phyloP scores from a whole-genome alignment of 2,797 vertebrate species.

The Oryzias sinensis region DNA sequence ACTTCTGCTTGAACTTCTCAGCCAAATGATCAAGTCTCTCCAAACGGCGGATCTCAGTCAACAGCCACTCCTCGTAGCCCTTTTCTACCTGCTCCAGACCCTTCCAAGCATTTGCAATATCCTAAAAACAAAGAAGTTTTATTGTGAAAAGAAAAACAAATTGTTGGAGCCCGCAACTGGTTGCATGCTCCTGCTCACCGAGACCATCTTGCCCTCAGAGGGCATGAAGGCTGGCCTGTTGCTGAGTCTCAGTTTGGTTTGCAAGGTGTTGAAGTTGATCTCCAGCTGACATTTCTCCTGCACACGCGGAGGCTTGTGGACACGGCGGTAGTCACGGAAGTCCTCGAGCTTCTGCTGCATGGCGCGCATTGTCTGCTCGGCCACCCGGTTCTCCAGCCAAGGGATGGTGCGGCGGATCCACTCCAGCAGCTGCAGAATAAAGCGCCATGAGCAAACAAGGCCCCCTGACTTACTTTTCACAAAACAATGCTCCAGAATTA shows the following conservation, averaged over 20 bases:
- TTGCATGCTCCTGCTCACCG: constrained; percentile 70
- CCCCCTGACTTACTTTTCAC: too few relatives aligned
- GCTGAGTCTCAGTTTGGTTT: constrained; percentile 94
- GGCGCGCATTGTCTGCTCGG: constrained; percentile 85
- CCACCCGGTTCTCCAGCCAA: constrained; percentile 88
- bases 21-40: constrained; percentile 90
- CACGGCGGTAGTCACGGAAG: constrained; percentile 88
- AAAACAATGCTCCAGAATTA: too few relatives aligned
- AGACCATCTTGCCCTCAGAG: constrained; percentile 92
- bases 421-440: constrained; percentile 80
- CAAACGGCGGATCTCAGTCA: constrained; percentile 88
- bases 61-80: constrained; percentile 91
- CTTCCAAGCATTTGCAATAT: constrained; percentile 90
- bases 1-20: constrained; percentile 93
- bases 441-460: neutral
- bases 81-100: constrained; percentile 89
- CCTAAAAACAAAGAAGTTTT: constrained; percentile 62
- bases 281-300: constrained; percentile 98
- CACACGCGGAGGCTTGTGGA: constrained; percentile 89
- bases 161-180: neutral
- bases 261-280: constrained; percentile 98
- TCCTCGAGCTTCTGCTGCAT: constrained; percentile 94
- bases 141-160: neutral
- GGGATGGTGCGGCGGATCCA: constrained; percentile 91
- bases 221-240: constrained; percentile 93